A percentile compares a stretch with the other conserved stretches of the same genome.
phyloP scores from a whole-genome alignment of 2,888 invertebrate genomes.

The Dugesia japonica region DNA sequence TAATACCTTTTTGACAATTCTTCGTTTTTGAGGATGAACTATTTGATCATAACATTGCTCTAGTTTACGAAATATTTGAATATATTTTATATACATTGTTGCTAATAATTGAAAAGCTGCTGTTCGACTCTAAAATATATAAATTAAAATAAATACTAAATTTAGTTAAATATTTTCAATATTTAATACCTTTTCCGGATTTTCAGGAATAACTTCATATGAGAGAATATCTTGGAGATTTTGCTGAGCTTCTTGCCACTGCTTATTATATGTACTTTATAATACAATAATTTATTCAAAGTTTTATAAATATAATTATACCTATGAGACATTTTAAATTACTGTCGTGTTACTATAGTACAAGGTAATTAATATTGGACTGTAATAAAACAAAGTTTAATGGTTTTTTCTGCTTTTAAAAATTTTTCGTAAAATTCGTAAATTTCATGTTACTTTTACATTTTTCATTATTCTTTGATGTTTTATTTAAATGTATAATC shows the following conservation, averaged over 20 bases:
- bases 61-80: constrained; percentile 59
- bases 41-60: constrained; percentile 73
- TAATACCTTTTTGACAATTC: constrained; percentile 54
- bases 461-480: too few species aligned
- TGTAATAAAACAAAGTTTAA: too few species aligned
- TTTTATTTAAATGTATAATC: too few species aligned
- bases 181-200: constrained; percentile 44
- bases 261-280: constrained; percentile 40
- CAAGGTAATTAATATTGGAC: too few species aligned
- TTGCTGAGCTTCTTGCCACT: constrained; percentile 47
- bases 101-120: constrained; percentile 47
- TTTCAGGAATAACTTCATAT: constrained; percentile 45
- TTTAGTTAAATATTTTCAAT: too few species aligned
- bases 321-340: background rate
- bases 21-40: constrained; percentile 75
- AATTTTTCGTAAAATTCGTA: too few species aligned
- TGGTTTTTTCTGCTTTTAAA: too few species aligned
- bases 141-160: too few species aligned
- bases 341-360: background rate
- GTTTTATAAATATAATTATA: background rate
- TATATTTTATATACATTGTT: constrained; percentile 63
- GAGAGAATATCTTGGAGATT: constrained; percentile 44
- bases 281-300: background rate
- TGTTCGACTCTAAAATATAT: constrained; percentile 41
- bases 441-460: too few species aligned